These are phyloP conservation scores for Hippocampus abdominalis DNA, from an alignment of 2,113 vertebrate species.

Conservation along the genomic window DNA sequence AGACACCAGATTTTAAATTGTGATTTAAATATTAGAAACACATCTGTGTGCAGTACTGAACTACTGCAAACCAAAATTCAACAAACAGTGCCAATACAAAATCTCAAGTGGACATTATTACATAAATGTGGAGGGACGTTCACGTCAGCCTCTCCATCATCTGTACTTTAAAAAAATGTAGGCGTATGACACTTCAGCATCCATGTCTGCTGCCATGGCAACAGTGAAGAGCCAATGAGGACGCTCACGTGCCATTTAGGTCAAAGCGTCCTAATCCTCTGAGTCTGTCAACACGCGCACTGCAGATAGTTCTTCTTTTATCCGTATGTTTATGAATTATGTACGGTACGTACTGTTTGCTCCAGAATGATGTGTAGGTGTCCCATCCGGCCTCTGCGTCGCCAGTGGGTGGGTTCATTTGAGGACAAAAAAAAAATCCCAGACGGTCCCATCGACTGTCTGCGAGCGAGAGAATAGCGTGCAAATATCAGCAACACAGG, in stretches of 20 bases:
- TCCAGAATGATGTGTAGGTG: not conserved
- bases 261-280: conserved; percentile 36
- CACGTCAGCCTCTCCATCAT: conserved; percentile 14
- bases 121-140: not conserved
- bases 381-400: conserved; percentile 37
- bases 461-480: not conserved
- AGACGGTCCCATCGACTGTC: conserved; percentile 13
- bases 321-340: not conserved
- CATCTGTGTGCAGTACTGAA: not conserved
- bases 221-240: conserved; percentile 65
- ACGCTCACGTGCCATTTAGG: conserved; percentile 17
- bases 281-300: not conserved
- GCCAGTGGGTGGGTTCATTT: conserved; percentile 48
- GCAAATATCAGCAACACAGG: not conserved
- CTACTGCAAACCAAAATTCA: not conserved
- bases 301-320: not conserved
- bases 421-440: conserved; percentile 43
- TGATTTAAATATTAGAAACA: not conserved
- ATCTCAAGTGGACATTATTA: not conserved
- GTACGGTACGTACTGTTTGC: not conserved
- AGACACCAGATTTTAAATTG: not conserved
- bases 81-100: not conserved
- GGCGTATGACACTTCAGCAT: conserved; percentile 50
- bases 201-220: conserved; percentile 71
- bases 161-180: conserved; percentile 35